Evolutionary conservation across 2,797 vertebrate genomes (phyloP), one percentile per base, ranked within the genome.

Genomic region (Enteromius fasciolatus): DNA sequence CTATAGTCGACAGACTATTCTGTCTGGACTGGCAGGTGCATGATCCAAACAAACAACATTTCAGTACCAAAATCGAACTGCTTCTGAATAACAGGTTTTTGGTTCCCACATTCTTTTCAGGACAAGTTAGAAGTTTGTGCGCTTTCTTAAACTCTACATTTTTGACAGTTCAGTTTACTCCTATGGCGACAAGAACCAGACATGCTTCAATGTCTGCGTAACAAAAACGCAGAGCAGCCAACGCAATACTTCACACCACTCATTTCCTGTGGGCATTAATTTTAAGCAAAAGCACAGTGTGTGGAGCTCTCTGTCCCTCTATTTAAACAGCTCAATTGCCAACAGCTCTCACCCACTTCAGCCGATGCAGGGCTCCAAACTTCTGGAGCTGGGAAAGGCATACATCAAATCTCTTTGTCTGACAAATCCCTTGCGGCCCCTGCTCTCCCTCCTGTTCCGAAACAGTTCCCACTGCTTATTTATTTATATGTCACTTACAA

Each of bases 401-500:
- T 63, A 50, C 10, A 76, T 77, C 64, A 83, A 81, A 86, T 86
- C 77, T 81, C 57, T 75, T 82, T 59, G 25, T 72, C 54, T 61
- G 63, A 39, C 74, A 80, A 80, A 86, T 80, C 81, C 76, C 59
- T 48, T 6, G 54, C 64, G 73, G 41, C 41, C 69, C 15, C 6
- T 54, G 61, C 18, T 64, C 63, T 66, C 79, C 31, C 61, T 75
- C 82, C 59, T 81, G n/a, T 79, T 33, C 79, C 23, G 33, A 59
- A 76, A 50, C 11, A 59, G 75, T 76, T 67, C 70, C 82, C 15
- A 5, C 20, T 52, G 67, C 67, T 76, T 84, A 76, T 88, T 88
- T 85, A 89, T 87, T 87, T 84, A 80, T 85, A 67, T 87, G 81
- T 78, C 80, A 80, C 83, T 82, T 72, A 61, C 69, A 87, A 85